Conservation (phyloP, 1,140 invertebrate genomes). For the Trigoniulus corallinus region DNA sequence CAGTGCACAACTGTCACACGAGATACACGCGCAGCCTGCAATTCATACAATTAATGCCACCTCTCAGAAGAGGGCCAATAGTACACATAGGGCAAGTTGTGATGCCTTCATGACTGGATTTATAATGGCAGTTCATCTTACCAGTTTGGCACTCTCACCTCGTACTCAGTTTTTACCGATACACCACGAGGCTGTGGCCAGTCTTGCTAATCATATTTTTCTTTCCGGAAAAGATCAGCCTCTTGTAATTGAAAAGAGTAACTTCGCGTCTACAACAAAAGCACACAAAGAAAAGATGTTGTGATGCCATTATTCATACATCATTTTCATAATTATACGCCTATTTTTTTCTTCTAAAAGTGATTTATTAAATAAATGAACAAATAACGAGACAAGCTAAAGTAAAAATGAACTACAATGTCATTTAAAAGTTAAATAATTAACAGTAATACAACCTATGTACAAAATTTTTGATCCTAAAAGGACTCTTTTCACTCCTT, state of each 20-base stretch:
- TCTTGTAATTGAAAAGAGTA: constrained; percentile 22
- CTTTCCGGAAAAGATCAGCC: constrained; percentile 26
- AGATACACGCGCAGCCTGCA: background rate
- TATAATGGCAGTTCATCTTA: constrained; percentile 21
- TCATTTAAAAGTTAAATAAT: too few species aligned
- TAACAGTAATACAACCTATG: too few species aligned
- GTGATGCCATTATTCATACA: too few species aligned
- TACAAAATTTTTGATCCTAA: too few species aligned
- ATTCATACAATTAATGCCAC: background rate
- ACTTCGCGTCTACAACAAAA: constrained; percentile 22
- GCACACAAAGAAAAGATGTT: constrained; percentile 19
- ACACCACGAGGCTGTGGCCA: constrained; percentile 3
- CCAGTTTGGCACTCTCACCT: constrained; percentile 8
- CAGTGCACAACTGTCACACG: background rate
- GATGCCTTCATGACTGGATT: constrained; percentile 35
- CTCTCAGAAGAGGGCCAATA: background rate
- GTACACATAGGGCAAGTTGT: constrained; percentile 28
- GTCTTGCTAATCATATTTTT: constrained; percentile 23
- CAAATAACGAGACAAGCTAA: too few species aligned
- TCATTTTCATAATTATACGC: too few species aligned
- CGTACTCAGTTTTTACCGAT: too few species aligned
- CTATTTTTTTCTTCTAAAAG: too few species aligned
- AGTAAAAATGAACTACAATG: too few species aligned
- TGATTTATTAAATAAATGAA: too few species aligned
- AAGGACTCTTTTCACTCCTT: too few species aligned